Evolutionary conservation across 1,140 invertebrate species (phyloP).

Genomic region (Thrips palmi): DNA sequence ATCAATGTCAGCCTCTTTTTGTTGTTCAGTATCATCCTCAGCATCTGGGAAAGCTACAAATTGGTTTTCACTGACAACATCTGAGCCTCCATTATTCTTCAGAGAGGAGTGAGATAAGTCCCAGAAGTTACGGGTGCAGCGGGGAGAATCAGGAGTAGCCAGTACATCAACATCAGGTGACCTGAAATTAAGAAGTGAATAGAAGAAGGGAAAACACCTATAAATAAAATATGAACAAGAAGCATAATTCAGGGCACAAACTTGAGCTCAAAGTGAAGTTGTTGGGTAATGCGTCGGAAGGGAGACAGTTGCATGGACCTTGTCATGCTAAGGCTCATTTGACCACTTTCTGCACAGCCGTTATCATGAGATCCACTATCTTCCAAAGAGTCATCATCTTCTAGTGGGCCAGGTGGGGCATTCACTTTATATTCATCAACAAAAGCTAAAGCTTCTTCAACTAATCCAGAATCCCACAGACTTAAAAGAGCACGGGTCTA

Average conservation of each 20-base stretch:
- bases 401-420: conserved; percentile 9
- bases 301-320: conserved; percentile 33
- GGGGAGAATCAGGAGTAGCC: conserved; percentile 41
- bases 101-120: conserved; percentile 12
- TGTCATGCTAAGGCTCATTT: conserved; percentile 8
- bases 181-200: too few species aligned
- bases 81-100: conserved; percentile 9
- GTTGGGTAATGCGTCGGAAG: conserved; percentile 56
- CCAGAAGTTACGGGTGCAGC: conserved; percentile 14
- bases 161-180: conserved; percentile 53
- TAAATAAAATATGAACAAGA: conserved; percentile 9
- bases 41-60: conserved; percentile 28
- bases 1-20: background rate
- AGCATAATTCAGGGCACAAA: too few species aligned
- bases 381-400: too few species aligned
- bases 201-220: too few species aligned
- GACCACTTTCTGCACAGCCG: too few species aligned
- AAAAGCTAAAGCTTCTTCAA: conserved; percentile 66
- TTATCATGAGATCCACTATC: too few species aligned
- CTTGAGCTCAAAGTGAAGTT: conserved; percentile 44
- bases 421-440: conserved; percentile 50
- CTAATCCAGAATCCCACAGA: conserved; percentile 62
- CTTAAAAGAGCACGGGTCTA: conserved; percentile 54
- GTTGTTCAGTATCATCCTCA: conserved; percentile 14
- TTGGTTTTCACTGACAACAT: conserved; percentile 21